phyloP scores from a whole-genome alignment of 2,888 invertebrate species.

The Junonia oenone region DNA sequence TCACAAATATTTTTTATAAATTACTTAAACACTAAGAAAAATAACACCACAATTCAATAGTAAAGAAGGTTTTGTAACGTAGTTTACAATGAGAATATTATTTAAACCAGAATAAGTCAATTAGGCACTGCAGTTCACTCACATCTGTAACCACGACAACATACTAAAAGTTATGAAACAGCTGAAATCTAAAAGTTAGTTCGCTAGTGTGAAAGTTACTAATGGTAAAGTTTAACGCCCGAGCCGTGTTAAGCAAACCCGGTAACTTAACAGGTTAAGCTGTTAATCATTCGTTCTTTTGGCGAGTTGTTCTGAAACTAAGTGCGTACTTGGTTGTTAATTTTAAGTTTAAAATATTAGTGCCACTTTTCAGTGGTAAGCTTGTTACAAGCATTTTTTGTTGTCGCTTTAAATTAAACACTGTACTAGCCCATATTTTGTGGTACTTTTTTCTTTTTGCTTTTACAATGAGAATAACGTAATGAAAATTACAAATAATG shows the following conservation, averaged over 20 bases:
- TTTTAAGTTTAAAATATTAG: neutral
- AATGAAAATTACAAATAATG: no score
- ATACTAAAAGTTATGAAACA: slow-evolving; percentile 7
- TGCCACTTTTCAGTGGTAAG: neutral
- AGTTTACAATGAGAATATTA: no score
- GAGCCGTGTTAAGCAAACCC: slow-evolving; percentile 10
- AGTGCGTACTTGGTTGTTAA: neutral
- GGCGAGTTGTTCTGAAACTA: neutral
- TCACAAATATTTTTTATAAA: no score
- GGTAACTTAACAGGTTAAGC: slow-evolving; percentile 1
- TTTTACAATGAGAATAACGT: no score
- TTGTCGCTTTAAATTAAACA: no score
- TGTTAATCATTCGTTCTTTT: slow-evolving; percentile 9
- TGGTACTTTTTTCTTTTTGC: no score
- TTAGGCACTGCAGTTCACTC: neutral
- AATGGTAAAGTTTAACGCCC: slow-evolving; percentile 18
- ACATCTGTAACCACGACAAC: slow-evolving; percentile 1
- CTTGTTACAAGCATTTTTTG: no score
- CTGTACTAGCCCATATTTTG: no score
- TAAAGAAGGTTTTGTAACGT: no score
- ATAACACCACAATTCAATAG: no score
- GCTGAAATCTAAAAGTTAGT: slow-evolving; percentile 5
- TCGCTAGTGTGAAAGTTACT: slow-evolving; percentile 16
- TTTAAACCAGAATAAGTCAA: no score
- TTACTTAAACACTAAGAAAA: no score